Evolutionary conservation across 2,888 invertebrate genomes (phyloP).

Genomic region (Lithophane leautieri): DNA sequence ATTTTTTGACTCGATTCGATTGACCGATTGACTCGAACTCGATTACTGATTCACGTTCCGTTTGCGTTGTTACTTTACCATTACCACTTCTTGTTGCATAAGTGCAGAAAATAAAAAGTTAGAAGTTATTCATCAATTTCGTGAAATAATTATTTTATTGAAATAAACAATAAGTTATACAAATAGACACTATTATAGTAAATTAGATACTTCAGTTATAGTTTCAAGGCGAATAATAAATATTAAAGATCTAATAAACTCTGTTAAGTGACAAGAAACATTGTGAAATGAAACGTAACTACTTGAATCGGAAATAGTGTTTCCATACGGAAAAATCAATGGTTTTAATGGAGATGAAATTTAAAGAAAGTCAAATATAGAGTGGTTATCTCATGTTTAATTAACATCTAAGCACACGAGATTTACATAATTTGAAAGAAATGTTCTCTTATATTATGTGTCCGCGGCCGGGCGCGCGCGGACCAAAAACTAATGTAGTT

Average conservation of each 20-base stretch:
- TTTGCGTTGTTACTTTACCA: not conserved
- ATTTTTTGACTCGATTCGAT: not conserved
- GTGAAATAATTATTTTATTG: not conserved
- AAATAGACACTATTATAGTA: not conserved
- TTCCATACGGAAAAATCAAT: not conserved
- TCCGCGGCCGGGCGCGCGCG: too few species aligned
- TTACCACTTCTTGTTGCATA: not conserved
- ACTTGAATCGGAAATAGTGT: not conserved
- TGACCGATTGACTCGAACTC: not conserved
- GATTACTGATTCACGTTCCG: slow-evolving; percentile 10
- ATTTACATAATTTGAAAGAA: slow-evolving; percentile 86
- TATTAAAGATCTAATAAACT: too few species aligned
- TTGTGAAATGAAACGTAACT: slow-evolving; percentile 24
- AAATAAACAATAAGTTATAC: too few species aligned
- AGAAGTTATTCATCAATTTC: not conserved
- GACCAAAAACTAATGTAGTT: too few species aligned
- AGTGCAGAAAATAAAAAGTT: not conserved
- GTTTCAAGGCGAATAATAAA: too few species aligned
- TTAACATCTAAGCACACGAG: slow-evolving; percentile 84
- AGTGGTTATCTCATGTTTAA: slow-evolving; percentile 88
- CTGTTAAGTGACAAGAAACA: not conserved
- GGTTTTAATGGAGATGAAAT: slow-evolving; percentile 72
- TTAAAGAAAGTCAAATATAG: slow-evolving; percentile 85
- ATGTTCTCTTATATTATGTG: slow-evolving; percentile 76
- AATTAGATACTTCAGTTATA: not conserved